Evolutionary conservation across 2,888 invertebrate species (phyloP).

Genomic region (Diachrysia chrysitis): DNA sequence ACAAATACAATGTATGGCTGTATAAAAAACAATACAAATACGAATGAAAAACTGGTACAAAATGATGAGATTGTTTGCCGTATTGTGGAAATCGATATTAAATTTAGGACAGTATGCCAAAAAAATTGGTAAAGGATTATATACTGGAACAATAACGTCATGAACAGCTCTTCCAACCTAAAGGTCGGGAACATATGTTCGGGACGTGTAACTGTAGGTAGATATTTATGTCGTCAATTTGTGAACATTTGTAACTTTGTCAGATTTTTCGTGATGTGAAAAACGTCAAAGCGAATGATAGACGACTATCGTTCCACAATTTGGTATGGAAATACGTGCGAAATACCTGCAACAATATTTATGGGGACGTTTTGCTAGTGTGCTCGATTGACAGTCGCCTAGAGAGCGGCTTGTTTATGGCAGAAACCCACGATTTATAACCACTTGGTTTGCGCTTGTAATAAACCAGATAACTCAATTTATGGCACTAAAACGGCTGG

Average conservation of each 20-base stretch:
- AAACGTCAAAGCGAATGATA: constrained; percentile 76
- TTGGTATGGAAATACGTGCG: constrained; percentile 70
- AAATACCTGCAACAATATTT: constrained; percentile 73
- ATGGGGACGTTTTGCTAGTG: constrained; percentile 62
- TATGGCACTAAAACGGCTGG: constrained; percentile 73
- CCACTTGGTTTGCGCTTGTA: constrained; percentile 74
- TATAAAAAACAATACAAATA: no score
- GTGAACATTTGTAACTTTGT: constrained; percentile 72
- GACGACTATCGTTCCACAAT: constrained; percentile 74
- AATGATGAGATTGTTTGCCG: background rate
- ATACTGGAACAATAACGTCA: constrained; percentile 28
- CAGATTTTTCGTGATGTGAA: constrained; percentile 71
- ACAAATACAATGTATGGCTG: no score
- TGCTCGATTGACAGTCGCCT: constrained; percentile 76
- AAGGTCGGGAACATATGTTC: constrained; percentile 44
- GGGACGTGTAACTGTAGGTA: constrained; percentile 37
- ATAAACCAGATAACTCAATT: constrained; percentile 82
- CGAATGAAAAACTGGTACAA: no score
- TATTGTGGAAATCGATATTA: constrained; percentile 20
- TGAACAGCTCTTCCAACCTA: constrained; percentile 30
- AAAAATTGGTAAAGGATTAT: constrained; percentile 29
- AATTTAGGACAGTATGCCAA: constrained; percentile 28
- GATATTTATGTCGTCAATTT: constrained; percentile 68
- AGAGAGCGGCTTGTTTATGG: constrained; percentile 74
- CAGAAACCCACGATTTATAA: constrained; percentile 71